A percentile compares a stretch with the other conserved stretches of the same genome.
Evolutionary conservation across 2,113 vertebrate genomes (phyloP).

Genomic region (Numenius arquata): DNA sequence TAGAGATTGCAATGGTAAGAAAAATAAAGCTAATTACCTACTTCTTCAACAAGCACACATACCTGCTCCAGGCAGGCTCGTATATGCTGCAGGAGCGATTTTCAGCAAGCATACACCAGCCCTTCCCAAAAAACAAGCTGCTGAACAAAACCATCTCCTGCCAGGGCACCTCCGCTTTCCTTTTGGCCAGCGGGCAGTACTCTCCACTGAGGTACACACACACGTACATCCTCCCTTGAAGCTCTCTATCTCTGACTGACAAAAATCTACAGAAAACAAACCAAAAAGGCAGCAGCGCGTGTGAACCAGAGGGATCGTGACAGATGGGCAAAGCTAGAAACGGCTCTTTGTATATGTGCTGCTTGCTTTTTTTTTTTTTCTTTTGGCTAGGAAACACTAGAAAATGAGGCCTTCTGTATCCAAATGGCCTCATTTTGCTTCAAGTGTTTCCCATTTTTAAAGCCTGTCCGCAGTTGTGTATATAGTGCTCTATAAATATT

Average conservation of each 20-base stretch:
- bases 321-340: background rate
- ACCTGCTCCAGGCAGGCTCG: background rate
- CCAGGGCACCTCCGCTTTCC: background rate
- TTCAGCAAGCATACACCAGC: background rate
- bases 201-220: fast-evolving
- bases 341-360: background rate
- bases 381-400: background rate
- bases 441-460: background rate
- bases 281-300: background rate
- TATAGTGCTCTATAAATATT: background rate
- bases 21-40: background rate
- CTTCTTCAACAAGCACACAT: background rate
- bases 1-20: background rate
- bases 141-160: background rate
- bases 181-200: background rate
- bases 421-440: background rate
- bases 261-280: background rate
- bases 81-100: background rate
- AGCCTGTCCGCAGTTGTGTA: background rate
- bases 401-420: background rate
- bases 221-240: fast-evolving
- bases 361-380: background rate
- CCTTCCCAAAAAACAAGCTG: background rate
- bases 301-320: background rate
- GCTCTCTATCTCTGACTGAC: too few species aligned